Conservation (phyloP, 1,140 invertebrate species). For the Meloidogyne floridensis region DNA sequence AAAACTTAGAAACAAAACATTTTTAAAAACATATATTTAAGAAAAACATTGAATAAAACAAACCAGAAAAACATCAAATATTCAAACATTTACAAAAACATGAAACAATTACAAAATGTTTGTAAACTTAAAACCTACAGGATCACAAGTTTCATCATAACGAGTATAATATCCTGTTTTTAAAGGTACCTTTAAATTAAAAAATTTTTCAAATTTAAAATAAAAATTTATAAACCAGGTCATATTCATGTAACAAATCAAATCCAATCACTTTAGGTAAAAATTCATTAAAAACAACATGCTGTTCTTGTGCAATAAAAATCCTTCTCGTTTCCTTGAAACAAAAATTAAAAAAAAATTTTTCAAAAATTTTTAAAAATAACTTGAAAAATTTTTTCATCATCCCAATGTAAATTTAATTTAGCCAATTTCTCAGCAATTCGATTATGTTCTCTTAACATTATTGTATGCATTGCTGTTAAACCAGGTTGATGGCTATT, state of each 20-base stretch:
- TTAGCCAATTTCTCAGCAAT: slow-evolving; percentile 69
- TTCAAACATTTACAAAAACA: too few species aligned
- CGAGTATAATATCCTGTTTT: slow-evolving; percentile 54
- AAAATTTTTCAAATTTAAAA: background rate
- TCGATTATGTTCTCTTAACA: slow-evolving; percentile 72
- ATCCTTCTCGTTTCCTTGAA: slow-evolving; percentile 78
- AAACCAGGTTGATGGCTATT: slow-evolving; percentile 67
- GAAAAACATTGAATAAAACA: too few species aligned
- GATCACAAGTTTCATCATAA: slow-evolving; percentile 27
- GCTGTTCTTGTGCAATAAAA: slow-evolving; percentile 67
- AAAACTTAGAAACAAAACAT: slow-evolving; percentile 10
- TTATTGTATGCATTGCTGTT: slow-evolving; percentile 82
- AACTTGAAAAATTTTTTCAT: slow-evolving; percentile 67
- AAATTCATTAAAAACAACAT: slow-evolving; percentile 66
- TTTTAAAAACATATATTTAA: too few species aligned
- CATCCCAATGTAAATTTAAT: slow-evolving; percentile 66
- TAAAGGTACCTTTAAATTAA: slow-evolving; percentile 34
- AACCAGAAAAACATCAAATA: background rate
- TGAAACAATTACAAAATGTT: too few species aligned
- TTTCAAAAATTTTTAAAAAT: slow-evolving; percentile 66
- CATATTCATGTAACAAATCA: slow-evolving; percentile 53
- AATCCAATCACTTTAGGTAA: slow-evolving; percentile 65
- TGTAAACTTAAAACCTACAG: background rate
- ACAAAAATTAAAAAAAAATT: slow-evolving; percentile 70
- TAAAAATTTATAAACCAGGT: slow-evolving; percentile 31